Evolutionary conservation across 2,797 vertebrate species (phyloP), one percentile per base, ranked within the genome.

Genomic region (Rhinella marina): DNA sequence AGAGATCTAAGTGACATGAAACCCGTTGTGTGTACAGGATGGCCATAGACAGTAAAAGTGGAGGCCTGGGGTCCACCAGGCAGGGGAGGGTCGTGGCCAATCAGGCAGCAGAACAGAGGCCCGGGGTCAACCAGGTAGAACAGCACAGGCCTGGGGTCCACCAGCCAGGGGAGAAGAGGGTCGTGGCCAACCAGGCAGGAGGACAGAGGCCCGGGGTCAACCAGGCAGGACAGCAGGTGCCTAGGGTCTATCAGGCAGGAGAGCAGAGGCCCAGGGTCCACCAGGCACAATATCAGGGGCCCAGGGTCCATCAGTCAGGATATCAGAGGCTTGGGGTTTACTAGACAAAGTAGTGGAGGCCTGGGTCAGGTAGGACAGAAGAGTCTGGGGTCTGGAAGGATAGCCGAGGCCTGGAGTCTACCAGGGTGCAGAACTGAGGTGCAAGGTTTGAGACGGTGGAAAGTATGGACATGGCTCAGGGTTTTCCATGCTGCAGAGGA

Each of bases 1-100:
- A 85, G 54, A 48, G 70, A 61, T 29, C 66, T 84, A 1, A 29
- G 62, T 66, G 81, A 66, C 29, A 66, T 75, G 27, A 57, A 32
- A 16, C 7, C n/a, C 23, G 32, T 41, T 41, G 41, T 41, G 41
- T 41, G 41, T 41, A 41, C 41, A 41, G 41, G 41, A 41, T 41
- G 41, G 41, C 5, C 1, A 32, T 3, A 12, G 68, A 72, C 29
- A 72, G 41, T 72, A 41, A 41, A 32, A 41, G n/a, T 25, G 3
- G 29, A 32, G 66, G 66, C 66, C 27, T 14, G 16, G 66, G 66
- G 66, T 29, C 8, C 66, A 70, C 3, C 66, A 70, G 66, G 6
- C n/a, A 7, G 66, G 13, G 32, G 14, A 13, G n/a, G n/a, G 12
- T 12, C 11, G 6, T 27, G 14, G 27, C 17, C 66, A 70, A 6